These are phyloP conservation scores for Hypotaenidia philippensis DNA, from an alignment of 2,797 vertebrate genomes.

Conservation along the genomic window DNA sequence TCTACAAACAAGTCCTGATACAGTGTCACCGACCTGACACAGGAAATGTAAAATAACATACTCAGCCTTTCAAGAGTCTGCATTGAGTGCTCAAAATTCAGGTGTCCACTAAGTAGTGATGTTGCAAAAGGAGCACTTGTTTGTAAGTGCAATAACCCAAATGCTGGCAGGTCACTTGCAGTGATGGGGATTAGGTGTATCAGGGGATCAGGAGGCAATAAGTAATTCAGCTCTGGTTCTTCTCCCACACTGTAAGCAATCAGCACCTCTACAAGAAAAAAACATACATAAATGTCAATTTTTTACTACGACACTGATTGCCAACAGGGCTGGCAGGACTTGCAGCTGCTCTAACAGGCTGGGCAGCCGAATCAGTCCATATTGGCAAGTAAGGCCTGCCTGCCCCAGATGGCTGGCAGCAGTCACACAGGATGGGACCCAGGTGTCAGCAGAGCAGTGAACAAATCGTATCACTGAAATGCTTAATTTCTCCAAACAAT, in stretches of 20 bases:
- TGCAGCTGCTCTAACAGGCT: not conserved
- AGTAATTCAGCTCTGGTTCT: not conserved
- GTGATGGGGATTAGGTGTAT: not conserved
- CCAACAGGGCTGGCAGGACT: slow-evolving; percentile 23
- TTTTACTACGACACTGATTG: not conserved
- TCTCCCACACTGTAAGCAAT: not conserved
- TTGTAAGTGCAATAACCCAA: not conserved
- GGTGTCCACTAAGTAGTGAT: not conserved
- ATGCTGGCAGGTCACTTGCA: not conserved
- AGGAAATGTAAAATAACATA: not conserved
- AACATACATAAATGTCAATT: not conserved
- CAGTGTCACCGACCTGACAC: not conserved
- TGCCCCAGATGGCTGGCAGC: slow-evolving; percentile 58
- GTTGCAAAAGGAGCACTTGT: not conserved
- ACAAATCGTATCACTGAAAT: not conserved
- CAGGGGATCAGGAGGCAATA: not conserved
- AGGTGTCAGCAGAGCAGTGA: not conserved
- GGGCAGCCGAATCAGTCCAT: slow-evolving; percentile 3
- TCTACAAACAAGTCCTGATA: fast-evolving
- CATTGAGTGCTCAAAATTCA: not conserved
- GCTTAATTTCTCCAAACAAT: not conserved
- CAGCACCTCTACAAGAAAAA: not conserved
- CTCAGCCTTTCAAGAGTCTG: not conserved
- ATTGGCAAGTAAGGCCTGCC: slow-evolving; percentile 34
- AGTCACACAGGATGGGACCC: slow-evolving; percentile 18